phyloP scores from a whole-genome alignment of 2,888 invertebrate genomes.

The Cryptocheilus praepositus region DNA sequence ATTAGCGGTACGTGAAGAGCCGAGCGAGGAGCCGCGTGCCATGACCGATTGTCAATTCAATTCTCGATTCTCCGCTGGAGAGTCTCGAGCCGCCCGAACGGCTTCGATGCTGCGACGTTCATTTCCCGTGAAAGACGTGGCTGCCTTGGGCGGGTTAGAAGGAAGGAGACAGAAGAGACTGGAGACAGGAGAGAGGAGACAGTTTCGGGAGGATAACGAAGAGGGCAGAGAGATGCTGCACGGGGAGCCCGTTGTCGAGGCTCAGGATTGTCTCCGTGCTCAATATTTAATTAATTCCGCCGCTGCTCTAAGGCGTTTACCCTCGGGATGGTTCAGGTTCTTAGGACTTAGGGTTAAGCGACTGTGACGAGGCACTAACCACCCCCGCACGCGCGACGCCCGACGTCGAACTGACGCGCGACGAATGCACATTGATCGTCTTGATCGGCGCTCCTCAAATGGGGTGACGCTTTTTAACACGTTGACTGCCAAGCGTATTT shows the following conservation, averaged over 20 bases:
- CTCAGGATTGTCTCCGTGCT: conserved; percentile 36
- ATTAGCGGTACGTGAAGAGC: too few relatives aligned
- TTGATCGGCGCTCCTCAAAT: too few relatives aligned
- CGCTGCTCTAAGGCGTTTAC: conserved; percentile 34
- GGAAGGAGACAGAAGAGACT: too few relatives aligned
- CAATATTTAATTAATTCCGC: conserved; percentile 46
- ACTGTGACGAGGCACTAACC: conserved; percentile 27
- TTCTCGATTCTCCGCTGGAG: too few relatives aligned
- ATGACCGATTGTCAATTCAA: too few relatives aligned
- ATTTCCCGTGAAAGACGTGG: too few relatives aligned
- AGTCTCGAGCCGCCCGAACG: background rate
- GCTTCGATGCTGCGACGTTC: background rate
- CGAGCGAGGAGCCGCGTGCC: too few relatives aligned
- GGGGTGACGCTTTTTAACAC: too few relatives aligned
- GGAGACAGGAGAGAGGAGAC: too few relatives aligned
- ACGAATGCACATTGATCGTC: conserved; percentile 9
- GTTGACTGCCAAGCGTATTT: too few relatives aligned
- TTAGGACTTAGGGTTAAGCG: conserved; percentile 26
- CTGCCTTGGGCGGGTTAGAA: too few relatives aligned
- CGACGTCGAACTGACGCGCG: conserved; percentile 23
- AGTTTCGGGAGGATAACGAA: too few relatives aligned
- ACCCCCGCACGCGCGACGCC: conserved; percentile 15
- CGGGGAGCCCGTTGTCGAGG: conserved; percentile 18
- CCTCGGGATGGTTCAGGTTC: conserved; percentile 19
- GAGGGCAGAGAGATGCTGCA: background rate